Evolutionary conservation across 92 coral and sea anemone genomes (phyloP).

Genomic region (Plumapathes pennacea): DNA sequence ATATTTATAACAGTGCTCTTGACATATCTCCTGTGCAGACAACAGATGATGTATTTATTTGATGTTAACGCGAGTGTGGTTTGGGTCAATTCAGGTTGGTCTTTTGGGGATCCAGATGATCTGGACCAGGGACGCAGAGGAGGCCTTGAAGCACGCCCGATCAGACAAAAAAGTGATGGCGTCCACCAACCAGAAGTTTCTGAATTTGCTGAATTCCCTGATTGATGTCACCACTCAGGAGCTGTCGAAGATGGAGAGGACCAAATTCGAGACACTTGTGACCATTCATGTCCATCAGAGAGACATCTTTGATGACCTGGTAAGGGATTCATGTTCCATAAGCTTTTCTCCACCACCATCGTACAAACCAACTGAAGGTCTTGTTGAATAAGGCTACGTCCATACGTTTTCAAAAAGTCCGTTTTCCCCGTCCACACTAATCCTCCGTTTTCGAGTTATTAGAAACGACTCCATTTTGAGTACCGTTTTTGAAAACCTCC

Average conservation of each 20-base stretch:
- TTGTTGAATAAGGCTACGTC: no score
- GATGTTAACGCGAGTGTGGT: no score
- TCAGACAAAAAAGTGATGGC: slow-evolving; percentile 86
- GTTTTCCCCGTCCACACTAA: no score
- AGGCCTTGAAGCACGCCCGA: slow-evolving; percentile 84
- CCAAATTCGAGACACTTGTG: slow-evolving; percentile 88
- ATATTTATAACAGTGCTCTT: no score
- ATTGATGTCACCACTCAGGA: slow-evolving; percentile 90
- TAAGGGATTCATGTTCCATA: no score
- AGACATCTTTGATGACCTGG: slow-evolving; percentile 87
- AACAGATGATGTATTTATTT: not conserved
- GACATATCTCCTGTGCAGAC: no score
- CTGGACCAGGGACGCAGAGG: slow-evolving; percentile 93
- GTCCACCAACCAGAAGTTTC: slow-evolving; percentile 87
- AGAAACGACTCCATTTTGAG: no score
- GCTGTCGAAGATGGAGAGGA: slow-evolving; percentile 88
- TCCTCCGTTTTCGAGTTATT: no score
- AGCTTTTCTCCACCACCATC: no score
- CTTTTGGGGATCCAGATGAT: slow-evolving; percentile 89
- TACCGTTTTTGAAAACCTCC: no score
- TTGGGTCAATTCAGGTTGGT: slow-evolving; percentile 90
- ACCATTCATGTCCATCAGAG: slow-evolving; percentile 93
- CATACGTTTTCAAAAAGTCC: not conserved
- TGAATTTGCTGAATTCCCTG: slow-evolving; percentile 76
- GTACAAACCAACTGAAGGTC: no score